These are phyloP conservation scores for Opisthocomus hoazin DNA, from an alignment of 2,113 vertebrate species.

Conservation along the genomic window DNA sequence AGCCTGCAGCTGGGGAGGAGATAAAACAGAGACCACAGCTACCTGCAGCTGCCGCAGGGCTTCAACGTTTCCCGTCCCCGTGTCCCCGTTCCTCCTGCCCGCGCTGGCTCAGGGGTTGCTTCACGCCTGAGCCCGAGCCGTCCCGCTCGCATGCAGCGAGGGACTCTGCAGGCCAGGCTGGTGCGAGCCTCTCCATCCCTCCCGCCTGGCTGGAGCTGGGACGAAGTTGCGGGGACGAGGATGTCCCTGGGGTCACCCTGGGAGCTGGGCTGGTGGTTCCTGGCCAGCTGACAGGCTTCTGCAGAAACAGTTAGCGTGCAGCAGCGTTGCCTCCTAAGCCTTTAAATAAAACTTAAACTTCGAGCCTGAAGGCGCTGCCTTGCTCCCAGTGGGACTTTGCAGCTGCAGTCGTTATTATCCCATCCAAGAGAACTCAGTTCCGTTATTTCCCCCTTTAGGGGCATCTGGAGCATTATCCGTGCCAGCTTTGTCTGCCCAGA, in stretches of 20 bases:
- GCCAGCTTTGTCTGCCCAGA: neutral
- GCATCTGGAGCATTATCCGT: neutral
- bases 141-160: rapidly evolving
- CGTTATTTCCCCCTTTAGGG: neutral
- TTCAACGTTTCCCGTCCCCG: neutral
- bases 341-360: neutral
- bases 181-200: neutral
- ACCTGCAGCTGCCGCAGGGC: neutral
- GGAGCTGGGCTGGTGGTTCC: neutral
- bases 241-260: neutral
- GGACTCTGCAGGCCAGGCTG: rapidly evolving
- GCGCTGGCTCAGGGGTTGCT: neutral
- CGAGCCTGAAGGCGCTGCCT: neutral
- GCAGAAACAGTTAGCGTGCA: neutral
- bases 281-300: neutral
- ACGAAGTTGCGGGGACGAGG: rapidly evolving
- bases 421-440: neutral
- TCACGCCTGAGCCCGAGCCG: neutral
- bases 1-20: neutral
- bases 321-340: neutral
- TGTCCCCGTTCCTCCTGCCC: neutral
- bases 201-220: neutral
- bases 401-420: neutral
- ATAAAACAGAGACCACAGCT: neutral
- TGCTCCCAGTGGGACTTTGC: neutral